Evolutionary conservation across 2,797 vertebrate species (phyloP).

Genomic region (Enteromius fasciolatus): DNA sequence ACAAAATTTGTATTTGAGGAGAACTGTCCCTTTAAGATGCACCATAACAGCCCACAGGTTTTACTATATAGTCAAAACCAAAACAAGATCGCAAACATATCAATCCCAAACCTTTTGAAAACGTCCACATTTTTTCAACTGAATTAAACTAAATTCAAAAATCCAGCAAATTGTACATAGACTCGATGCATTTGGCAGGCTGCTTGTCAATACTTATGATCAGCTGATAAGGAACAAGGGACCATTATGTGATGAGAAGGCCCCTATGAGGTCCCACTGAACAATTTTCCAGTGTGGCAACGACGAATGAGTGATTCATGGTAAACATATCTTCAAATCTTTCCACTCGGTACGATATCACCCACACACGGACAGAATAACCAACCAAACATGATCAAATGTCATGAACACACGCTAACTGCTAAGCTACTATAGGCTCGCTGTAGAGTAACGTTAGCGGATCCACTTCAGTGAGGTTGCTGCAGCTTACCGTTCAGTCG

Average conservation of each 20-base stretch:
- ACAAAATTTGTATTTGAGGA: neutral
- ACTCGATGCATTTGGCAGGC: neutral
- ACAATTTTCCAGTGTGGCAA: neutral
- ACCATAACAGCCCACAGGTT: neutral
- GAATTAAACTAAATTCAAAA: neutral
- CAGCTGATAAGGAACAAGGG: slow-evolving; percentile 29
- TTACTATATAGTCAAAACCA: neutral
- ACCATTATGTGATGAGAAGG: slow-evolving; percentile 35
- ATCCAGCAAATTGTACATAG: neutral
- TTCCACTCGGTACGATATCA: neutral
- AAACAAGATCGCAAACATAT: neutral
- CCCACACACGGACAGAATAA: neutral
- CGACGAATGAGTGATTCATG: neutral
- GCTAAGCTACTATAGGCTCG: slow-evolving; percentile 26
- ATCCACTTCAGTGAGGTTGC: neutral
- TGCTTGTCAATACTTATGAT: slow-evolving; percentile 1
- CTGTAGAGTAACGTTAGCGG: neutral
- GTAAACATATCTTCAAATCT: neutral
- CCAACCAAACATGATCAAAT: slow-evolving; percentile 9
- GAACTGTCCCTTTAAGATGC: slow-evolving; percentile 14
- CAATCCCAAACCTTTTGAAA: neutral
- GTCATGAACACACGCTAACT: slow-evolving; percentile 22
- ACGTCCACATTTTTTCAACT: neutral
- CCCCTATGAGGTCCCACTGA: slow-evolving; percentile 1
- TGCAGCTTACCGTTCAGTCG: slow-evolving; percentile 37